Evolutionary conservation across 2,888 invertebrate genomes (phyloP).

Genomic region (Erebia palarica): DNA sequence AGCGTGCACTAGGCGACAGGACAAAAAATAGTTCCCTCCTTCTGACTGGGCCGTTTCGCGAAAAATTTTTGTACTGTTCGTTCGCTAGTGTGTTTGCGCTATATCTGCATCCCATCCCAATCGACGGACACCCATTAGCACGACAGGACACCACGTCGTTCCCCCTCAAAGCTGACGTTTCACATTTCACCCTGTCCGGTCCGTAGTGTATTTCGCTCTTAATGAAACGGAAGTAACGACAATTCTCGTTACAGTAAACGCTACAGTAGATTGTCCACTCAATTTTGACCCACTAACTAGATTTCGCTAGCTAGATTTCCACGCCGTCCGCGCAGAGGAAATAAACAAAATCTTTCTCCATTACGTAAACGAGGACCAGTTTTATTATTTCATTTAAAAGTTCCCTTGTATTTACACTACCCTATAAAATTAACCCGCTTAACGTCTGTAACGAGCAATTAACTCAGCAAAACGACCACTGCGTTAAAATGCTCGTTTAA

Average conservation of each 20-base stretch:
- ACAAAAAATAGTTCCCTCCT: too few relatives aligned
- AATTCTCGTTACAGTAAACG: neutral
- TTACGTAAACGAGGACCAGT: conserved; percentile 19
- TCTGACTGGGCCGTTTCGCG: too few relatives aligned
- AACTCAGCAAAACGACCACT: conserved; percentile 38
- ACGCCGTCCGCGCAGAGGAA: neutral
- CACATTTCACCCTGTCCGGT: too few relatives aligned
- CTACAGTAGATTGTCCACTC: neutral
- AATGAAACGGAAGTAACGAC: too few relatives aligned
- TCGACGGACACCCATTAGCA: too few relatives aligned
- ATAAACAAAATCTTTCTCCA: conserved; percentile 17
- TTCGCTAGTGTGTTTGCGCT: too few relatives aligned
- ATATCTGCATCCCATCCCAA: too few relatives aligned
- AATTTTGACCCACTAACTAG: neutral
- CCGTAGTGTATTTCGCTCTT: too few relatives aligned
- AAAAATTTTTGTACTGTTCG: too few relatives aligned
- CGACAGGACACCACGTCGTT: too few relatives aligned
- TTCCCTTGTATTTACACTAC: conserved; percentile 34
- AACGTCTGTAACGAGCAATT: conserved; percentile 39
- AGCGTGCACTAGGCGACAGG: too few relatives aligned
- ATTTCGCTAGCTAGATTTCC: neutral
- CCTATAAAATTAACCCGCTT: conserved; percentile 39
- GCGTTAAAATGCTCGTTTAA: conserved; percentile 38
- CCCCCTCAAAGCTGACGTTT: too few relatives aligned
- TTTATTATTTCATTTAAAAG: conserved; percentile 33